Conservation (phyloP, 2,113 vertebrate species). For the Strigops habroptila region DNA sequence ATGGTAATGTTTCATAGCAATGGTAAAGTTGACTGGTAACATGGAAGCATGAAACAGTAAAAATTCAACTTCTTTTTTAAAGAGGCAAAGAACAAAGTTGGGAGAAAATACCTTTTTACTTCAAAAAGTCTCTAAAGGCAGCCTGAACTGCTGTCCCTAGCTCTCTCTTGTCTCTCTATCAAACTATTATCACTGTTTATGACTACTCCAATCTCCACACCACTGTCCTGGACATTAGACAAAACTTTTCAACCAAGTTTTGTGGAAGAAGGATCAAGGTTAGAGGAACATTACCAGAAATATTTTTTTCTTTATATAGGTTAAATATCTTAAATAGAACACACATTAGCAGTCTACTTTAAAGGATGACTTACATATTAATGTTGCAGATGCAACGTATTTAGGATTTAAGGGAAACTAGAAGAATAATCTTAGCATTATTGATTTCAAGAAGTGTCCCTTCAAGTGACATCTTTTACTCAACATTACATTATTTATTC, state of each 20-base stretch:
- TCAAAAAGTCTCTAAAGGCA: background rate
- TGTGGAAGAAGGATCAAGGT: background rate
- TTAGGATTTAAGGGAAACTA: background rate
- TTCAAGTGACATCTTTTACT: background rate
- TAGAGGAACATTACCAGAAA: background rate
- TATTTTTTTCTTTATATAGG: background rate
- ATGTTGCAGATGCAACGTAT: background rate
- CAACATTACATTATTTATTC: background rate
- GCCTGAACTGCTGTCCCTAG: background rate
- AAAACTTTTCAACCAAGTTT: background rate
- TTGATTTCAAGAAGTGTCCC: background rate
- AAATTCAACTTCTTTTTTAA: background rate
- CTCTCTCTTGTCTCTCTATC: background rate
- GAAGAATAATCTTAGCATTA: background rate
- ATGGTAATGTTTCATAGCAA: accelerated
- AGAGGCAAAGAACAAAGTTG: background rate
- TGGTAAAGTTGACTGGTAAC: background rate
- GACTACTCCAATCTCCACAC: background rate
- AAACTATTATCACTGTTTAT: background rate
- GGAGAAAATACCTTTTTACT: background rate
- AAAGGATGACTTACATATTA: background rate
- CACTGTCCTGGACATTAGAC: background rate
- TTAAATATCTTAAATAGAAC: background rate
- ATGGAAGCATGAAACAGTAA: background rate
- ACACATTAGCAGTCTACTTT: background rate